phyloP scores from a whole-genome alignment of 2,113 vertebrate genomes.

The Tachysurus vachellii region DNA sequence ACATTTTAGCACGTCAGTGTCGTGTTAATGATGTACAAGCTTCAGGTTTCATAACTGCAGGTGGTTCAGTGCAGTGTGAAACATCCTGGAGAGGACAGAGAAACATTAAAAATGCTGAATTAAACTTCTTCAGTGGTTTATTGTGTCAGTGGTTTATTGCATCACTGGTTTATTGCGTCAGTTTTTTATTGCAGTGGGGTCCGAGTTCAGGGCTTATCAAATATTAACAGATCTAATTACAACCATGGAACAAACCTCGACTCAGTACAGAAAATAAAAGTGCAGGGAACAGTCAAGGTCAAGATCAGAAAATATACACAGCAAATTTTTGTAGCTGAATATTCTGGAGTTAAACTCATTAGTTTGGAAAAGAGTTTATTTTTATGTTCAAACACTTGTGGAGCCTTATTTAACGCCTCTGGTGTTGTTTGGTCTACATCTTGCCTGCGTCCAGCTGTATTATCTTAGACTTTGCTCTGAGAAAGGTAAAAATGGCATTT shows the following conservation, averaged over 20 bases:
- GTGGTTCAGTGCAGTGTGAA: not conserved
- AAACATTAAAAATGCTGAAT: not conserved
- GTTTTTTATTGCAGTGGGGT: not conserved
- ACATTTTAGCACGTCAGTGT: too few relatives aligned
- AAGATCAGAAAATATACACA: not conserved
- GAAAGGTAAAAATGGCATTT: too few relatives aligned
- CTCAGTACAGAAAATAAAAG: not conserved
- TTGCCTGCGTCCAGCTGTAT: too few relatives aligned
- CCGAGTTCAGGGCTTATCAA: not conserved
- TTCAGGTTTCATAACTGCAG: too few relatives aligned
- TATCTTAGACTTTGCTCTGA: too few relatives aligned
- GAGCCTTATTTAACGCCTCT: too few relatives aligned
- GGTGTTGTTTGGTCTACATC: too few relatives aligned
- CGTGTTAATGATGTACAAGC: too few relatives aligned
- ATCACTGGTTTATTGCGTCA: not conserved
- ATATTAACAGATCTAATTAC: not conserved
- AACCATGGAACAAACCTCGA: not conserved
- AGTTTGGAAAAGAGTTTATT: too few relatives aligned
- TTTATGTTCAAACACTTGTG: too few relatives aligned
- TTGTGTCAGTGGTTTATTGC: not conserved
- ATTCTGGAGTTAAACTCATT: too few relatives aligned
- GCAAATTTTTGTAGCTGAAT: not conserved
- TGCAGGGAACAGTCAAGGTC: not conserved
- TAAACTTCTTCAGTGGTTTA: not conserved
- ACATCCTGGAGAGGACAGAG: not conserved